Evolutionary conservation across 2,888 invertebrate species (phyloP).

Genomic region (Agrochola macilenta): DNA sequence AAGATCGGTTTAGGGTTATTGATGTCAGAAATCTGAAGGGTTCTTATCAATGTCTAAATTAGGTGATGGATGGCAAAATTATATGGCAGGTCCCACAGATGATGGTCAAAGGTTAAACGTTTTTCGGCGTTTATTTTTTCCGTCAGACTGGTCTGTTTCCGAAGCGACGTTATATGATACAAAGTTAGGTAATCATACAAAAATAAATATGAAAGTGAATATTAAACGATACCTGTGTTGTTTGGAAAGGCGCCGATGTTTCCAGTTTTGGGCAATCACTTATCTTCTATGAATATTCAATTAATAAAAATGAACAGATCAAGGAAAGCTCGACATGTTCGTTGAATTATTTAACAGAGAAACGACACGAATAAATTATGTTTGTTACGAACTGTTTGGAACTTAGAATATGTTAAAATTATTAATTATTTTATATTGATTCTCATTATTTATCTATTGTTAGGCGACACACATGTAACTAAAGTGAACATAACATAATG

Average conservation of each 20-base stretch:
- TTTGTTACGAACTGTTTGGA: conserved; percentile 29
- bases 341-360: conserved; percentile 80
- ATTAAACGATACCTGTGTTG: conserved; percentile 44
- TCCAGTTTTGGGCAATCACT: conserved; percentile 55
- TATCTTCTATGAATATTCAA: conserved; percentile 70
- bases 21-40: conserved; percentile 19
- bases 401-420: conserved; percentile 22
- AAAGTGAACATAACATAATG: conserved; percentile 2
- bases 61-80: conserved; percentile 23
- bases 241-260: conserved; percentile 63
- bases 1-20: not conserved
- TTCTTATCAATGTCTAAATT: conserved; percentile 13
- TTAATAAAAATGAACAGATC: conserved; percentile 58
- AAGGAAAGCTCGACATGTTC: conserved; percentile 67
- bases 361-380: conserved; percentile 70
- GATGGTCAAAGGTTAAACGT: conserved; percentile 16
- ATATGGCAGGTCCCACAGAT: not conserved
- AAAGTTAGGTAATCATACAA: conserved; percentile 58
- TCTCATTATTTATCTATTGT: conserved; percentile 33
- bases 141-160: conserved; percentile 24
- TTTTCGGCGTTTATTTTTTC: conserved; percentile 15
- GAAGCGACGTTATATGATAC: conserved; percentile 28
- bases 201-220: conserved; percentile 66
- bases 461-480: not conserved
- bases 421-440: conserved; percentile 13